Evolutionary conservation across 1,140 invertebrate genomes (phyloP).

Genomic region (Zophobas morio): DNA sequence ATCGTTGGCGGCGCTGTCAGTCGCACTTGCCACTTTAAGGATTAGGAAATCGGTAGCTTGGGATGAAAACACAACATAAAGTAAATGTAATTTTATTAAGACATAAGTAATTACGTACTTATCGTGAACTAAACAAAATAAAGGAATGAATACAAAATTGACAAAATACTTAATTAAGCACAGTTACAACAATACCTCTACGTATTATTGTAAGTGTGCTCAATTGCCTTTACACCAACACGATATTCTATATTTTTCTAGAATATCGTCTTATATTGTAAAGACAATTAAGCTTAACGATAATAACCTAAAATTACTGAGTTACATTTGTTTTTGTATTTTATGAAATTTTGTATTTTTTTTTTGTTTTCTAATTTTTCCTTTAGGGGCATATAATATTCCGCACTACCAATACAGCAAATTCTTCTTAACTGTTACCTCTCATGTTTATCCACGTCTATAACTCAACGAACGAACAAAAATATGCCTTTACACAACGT

Average conservation of each 20-base stretch:
- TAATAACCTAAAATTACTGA: conserved; percentile 1
- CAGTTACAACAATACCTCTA: neutral
- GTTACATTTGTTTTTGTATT: conserved; percentile 9
- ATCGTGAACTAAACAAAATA: conserved; percentile 53
- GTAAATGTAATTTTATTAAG: conserved; percentile 29
- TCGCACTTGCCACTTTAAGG: neutral
- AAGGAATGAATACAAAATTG: conserved; percentile 46
- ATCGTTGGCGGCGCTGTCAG: too few relatives aligned
- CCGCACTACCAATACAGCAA: conserved; percentile 40
- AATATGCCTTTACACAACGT: neutral
- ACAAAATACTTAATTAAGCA: neutral
- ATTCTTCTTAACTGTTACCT: conserved; percentile 32
- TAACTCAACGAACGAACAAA: neutral
- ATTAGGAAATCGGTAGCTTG: neutral
- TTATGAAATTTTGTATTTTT: conserved; percentile 27
- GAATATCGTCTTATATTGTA: neutral
- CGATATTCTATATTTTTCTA: neutral
- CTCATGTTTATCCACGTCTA: conserved; percentile 40
- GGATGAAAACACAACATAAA: neutral
- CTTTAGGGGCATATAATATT: conserved; percentile 37
- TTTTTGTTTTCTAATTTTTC: conserved; percentile 29
- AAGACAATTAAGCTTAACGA: conserved; percentile 14
- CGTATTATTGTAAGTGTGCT: neutral
- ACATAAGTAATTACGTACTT: conserved; percentile 55
- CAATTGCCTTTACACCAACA: too few relatives aligned